A percentile compares a stretch with the other conserved stretches of the same genome.
phyloP scores from a whole-genome alignment of 1,140 invertebrate genomes.

The Drosophila leontia region DNA sequence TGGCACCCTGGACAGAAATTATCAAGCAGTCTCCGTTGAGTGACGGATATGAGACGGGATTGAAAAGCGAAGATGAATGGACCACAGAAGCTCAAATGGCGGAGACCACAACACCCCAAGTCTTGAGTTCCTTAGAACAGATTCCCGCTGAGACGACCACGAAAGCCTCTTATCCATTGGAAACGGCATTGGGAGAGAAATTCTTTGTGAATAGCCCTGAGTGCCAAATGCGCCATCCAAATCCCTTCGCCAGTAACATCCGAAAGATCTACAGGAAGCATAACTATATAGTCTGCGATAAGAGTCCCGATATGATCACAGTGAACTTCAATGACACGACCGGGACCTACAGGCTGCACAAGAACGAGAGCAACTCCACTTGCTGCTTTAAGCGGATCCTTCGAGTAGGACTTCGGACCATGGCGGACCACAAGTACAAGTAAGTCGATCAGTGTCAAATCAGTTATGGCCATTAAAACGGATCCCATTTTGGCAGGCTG shows the following conservation, averaged over 20 bases:
- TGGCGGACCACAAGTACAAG: conserved; percentile 85
- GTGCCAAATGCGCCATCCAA: conserved; percentile 89
- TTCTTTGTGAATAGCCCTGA: conserved; percentile 61
- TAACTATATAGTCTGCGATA: conserved; percentile 86
- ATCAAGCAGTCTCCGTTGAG: too few species aligned
- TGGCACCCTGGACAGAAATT: neutral
- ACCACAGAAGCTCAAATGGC: neutral
- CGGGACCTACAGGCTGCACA: conserved; percentile 54
- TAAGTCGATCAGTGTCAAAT: conserved; percentile 44
- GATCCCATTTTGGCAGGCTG: conserved; percentile 35
- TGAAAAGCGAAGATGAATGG: neutral
- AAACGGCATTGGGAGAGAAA: conserved; percentile 14
- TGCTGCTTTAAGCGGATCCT: conserved; percentile 87
- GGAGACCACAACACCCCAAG: neutral
- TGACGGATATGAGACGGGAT: neutral
- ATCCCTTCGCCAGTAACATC: conserved; percentile 89
- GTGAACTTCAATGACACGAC: conserved; percentile 65
- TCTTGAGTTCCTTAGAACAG: neutral
- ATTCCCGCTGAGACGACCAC: neutral
- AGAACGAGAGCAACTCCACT: conserved; percentile 53
- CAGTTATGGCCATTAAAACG: neutral
- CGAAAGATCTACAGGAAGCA: conserved; percentile 86
- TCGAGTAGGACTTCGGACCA: conserved; percentile 63
- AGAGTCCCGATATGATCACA: conserved; percentile 85
- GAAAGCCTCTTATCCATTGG: neutral